Evolutionary conservation across 2,888 invertebrate genomes (phyloP).

Genomic region (Cheilosia vulpina): DNA sequence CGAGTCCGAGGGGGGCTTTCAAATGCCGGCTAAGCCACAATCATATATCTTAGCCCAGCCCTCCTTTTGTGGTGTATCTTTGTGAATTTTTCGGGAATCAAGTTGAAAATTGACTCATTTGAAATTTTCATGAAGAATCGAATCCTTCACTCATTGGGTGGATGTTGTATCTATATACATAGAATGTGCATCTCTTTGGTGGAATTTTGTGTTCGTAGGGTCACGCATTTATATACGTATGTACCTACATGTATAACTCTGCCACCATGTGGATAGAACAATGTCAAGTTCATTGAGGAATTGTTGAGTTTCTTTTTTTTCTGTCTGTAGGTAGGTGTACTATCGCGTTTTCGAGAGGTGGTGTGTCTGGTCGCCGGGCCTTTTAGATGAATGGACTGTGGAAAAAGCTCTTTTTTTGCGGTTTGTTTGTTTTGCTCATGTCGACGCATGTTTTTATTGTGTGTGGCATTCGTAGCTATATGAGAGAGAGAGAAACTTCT

Average conservation of each 20-base stretch:
- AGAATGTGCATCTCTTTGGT: slow-evolving; percentile 10
- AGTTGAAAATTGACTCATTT: slow-evolving; percentile 66
- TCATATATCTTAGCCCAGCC: slow-evolving; percentile 58
- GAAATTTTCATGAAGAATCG: slow-evolving; percentile 71
- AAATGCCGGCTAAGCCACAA: slow-evolving; percentile 51
- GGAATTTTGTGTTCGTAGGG: slow-evolving; percentile 55
- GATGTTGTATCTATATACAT: slow-evolving; percentile 27
- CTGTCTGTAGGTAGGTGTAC: slow-evolving; percentile 34
- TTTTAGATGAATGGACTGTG: slow-evolving; percentile 60
- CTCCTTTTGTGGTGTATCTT: slow-evolving; percentile 50
- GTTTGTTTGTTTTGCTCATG: slow-evolving; percentile 38
- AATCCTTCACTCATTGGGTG: slow-evolving; percentile 60
- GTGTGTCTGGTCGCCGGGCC: slow-evolving; percentile 20
- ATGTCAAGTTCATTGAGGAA: slow-evolving; percentile 73
- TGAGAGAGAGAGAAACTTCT: slow-evolving; percentile 41
- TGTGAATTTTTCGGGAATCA: slow-evolving; percentile 7
- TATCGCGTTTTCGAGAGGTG: slow-evolving; percentile 15
- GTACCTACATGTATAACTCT: background rate
- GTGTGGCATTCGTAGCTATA: slow-evolving; percentile 8
- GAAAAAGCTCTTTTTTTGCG: slow-evolving; percentile 45
- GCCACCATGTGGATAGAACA: slow-evolving; percentile 49
- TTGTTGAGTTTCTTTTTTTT: slow-evolving; percentile 23
- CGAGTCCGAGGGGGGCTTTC: slow-evolving; percentile 13
- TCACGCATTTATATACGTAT: slow-evolving; percentile 50
- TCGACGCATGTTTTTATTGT: slow-evolving; percentile 46